Evolutionary conservation across 2,797 vertebrate genomes (phyloP).

Genomic region (Erethizon dorsatum): DNA sequence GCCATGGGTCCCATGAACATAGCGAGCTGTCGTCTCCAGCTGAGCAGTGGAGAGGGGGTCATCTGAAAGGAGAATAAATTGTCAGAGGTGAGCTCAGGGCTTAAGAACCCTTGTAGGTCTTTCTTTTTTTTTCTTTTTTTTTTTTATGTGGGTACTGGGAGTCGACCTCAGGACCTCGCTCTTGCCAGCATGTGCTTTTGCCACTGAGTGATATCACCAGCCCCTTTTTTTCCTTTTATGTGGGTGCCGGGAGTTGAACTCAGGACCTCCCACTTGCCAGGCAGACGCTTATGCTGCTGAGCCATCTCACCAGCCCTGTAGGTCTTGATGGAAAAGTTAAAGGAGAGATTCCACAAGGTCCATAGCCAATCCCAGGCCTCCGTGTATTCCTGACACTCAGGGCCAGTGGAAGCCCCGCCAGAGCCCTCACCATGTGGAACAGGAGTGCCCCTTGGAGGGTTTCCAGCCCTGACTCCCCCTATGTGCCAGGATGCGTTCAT

Average conservation of each 20-base stretch:
- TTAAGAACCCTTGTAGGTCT: constrained; percentile 5
- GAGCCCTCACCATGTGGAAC: accelerated
- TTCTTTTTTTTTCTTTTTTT: no score
- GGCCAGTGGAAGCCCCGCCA: not conserved
- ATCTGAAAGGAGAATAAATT: constrained; percentile 1
- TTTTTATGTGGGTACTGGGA: no score
- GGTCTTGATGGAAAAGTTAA: not conserved
- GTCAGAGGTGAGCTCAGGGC: not conserved
- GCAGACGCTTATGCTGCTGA: no score
- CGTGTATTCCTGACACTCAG: not conserved
- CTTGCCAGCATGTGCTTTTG: no score
- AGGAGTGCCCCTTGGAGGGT: accelerated
- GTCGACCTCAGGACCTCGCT: no score
- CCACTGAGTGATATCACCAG: no score
- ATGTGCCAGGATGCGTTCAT: not conserved
- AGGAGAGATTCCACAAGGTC: not conserved
- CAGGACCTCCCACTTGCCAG: no score
- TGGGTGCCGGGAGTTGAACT: no score
- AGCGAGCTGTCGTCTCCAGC: not conserved
- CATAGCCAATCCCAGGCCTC: not conserved
- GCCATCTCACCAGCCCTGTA: no score
- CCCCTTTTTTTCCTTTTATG: no score
- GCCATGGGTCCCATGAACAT: accelerated
- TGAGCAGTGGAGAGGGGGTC: not conserved
- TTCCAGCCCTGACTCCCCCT: not conserved